These are phyloP conservation scores for Bradypodion ventrale DNA, from an alignment of 2,797 vertebrate genomes.

Conservation along the genomic window DNA sequence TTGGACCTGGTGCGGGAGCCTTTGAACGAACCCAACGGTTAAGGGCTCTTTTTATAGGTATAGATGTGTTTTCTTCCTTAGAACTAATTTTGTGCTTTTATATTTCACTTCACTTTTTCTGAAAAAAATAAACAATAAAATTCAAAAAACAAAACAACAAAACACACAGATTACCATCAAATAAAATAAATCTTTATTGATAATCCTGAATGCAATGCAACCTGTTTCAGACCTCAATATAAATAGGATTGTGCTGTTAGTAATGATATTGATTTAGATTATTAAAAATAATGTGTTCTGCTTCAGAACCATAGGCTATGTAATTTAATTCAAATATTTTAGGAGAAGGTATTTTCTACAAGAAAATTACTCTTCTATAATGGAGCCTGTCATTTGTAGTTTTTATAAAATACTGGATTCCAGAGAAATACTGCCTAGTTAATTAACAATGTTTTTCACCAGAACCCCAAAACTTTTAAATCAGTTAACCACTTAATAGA, in stretches of 20 bases:
- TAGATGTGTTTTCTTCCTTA: too few species aligned
- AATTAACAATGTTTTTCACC: too few species aligned
- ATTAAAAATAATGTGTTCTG: background rate
- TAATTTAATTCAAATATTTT: background rate
- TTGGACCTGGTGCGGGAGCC: too few species aligned
- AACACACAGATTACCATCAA: too few species aligned
- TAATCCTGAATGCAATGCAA: fast-evolving
- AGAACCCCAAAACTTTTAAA: background rate
- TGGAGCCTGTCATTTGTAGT: background rate
- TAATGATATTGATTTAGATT: background rate
- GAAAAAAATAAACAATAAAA: too few species aligned
- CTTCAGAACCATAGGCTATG: background rate
- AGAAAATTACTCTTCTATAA: background rate
- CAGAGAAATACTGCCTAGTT: too few species aligned
- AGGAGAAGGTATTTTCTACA: background rate
- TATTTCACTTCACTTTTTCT: too few species aligned
- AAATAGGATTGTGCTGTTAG: background rate
- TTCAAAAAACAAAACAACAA: too few species aligned
- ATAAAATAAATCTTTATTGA: too few species aligned
- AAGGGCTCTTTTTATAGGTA: too few species aligned
- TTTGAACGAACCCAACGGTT: too few species aligned
- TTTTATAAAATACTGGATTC: background rate
- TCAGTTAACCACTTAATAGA: background rate
- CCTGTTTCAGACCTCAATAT: background rate
- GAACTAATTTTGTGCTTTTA: too few species aligned